phyloP scores from a whole-genome alignment of 1,140 invertebrate genomes.

The Drosophila ogumai region DNA sequence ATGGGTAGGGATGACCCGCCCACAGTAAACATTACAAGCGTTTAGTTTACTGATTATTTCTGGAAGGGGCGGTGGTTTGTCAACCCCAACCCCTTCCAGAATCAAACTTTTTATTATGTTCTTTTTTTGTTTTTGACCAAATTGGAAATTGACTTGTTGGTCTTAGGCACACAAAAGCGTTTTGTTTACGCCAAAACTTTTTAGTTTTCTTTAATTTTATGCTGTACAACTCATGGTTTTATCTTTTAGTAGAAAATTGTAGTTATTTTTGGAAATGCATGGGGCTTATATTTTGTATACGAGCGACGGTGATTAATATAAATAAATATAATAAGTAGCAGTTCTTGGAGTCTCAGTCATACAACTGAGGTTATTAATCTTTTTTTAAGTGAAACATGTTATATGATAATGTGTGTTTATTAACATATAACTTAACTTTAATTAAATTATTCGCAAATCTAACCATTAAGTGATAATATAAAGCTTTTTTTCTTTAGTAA shows the following conservation, averaged over 20 bases:
- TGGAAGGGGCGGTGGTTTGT: background rate
- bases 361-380: background rate
- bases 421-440: background rate
- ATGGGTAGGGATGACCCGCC: conserved; percentile 3
- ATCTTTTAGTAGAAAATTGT: background rate
- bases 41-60: conserved; percentile 66
- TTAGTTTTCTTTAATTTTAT: background rate
- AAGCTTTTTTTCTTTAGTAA: background rate
- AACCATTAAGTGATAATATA: too few species aligned
- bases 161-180: background rate
- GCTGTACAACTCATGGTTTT: background rate
- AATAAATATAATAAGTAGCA: background rate
- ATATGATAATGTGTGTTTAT: background rate
- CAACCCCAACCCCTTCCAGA: background rate
- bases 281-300: background rate
- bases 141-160: conserved; percentile 28
- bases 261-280: background rate
- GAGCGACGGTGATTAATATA: background rate
- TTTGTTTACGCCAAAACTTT: background rate
- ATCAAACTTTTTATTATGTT: conserved; percentile 18
- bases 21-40: conserved; percentile 35
- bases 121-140: conserved; percentile 14
- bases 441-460: background rate
- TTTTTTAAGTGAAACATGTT: background rate
- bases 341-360: background rate